These are phyloP conservation scores for Motacilla tschutschensis DNA, from an alignment of 2,113 vertebrate species.

Conservation along the genomic window DNA sequence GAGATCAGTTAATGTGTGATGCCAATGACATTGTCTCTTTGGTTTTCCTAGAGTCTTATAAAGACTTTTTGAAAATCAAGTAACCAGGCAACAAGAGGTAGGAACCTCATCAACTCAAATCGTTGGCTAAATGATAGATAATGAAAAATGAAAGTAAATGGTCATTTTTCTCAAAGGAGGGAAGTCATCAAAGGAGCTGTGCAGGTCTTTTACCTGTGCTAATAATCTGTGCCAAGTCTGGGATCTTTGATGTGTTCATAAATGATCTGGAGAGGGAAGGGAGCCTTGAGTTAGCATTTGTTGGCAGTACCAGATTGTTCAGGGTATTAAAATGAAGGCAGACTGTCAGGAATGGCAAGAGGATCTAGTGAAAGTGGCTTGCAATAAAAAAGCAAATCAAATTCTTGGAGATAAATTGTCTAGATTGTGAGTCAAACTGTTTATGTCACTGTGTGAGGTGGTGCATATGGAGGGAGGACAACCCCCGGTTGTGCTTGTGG, in stretches of 20 bases:
- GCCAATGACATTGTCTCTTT: not conserved
- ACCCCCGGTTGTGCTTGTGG: accelerated
- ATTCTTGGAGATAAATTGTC: not conserved
- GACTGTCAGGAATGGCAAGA: not conserved
- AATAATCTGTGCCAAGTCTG: not conserved
- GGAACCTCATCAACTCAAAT: not conserved
- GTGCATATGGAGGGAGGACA: accelerated
- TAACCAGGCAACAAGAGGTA: not conserved
- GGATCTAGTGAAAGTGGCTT: not conserved
- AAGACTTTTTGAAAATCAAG: not conserved
- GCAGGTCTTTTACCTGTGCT: not conserved
- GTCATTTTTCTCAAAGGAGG: not conserved
- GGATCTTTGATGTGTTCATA: not conserved
- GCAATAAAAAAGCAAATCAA: not conserved
- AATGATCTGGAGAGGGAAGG: not conserved
- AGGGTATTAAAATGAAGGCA: not conserved
- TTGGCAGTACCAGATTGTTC: not conserved
- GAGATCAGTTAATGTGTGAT: not conserved
- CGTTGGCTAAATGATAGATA: not conserved
- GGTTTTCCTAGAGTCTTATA: not conserved
- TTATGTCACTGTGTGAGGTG: not conserved
- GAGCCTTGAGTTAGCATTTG: not conserved
- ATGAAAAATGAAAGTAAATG: not conserved
- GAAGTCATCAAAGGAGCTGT: not conserved
- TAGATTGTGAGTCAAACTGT: not conserved